Conservation (phyloP, 1,140 invertebrate species). For the Elysia chlorotica region DNA sequence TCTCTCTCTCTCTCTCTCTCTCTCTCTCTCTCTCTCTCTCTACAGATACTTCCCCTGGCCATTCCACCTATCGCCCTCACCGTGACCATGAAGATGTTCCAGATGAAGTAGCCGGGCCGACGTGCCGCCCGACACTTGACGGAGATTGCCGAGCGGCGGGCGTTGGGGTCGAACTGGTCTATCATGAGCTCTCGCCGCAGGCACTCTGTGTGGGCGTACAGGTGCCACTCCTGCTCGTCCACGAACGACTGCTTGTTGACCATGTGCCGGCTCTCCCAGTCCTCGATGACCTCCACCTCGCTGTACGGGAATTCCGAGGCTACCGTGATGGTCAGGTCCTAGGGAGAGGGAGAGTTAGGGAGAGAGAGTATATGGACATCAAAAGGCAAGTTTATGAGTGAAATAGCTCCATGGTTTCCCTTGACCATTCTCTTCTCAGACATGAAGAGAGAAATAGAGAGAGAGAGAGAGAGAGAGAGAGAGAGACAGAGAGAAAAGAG, state of each 20-base stretch:
- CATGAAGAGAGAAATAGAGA: neutral
- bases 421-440: too few species aligned
- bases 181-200: constrained; percentile 53
- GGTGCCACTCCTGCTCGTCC: constrained; percentile 61
- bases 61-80: too few species aligned
- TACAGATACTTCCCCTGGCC: too few species aligned
- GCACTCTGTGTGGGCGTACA: constrained; percentile 61
- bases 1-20: too few species aligned
- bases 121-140: constrained; percentile 59
- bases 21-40: too few species aligned
- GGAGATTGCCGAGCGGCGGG: constrained; percentile 53
- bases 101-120: constrained; percentile 61
- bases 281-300: constrained; percentile 58
- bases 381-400: too few species aligned
- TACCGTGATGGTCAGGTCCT: constrained; percentile 61
- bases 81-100: constrained; percentile 63
- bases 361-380: too few species aligned
- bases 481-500: neutral
- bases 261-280: constrained; percentile 55
- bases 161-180: constrained; percentile 55
- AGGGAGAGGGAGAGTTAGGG: constrained; percentile 3
- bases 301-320: constrained; percentile 55
- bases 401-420: too few species aligned
- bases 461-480: neutral
- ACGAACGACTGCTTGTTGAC: constrained; percentile 61